Evolutionary conservation across 2,113 vertebrate genomes (phyloP), one percentile per base, ranked within the genome.

Genomic region (Hippolais icterina): DNA sequence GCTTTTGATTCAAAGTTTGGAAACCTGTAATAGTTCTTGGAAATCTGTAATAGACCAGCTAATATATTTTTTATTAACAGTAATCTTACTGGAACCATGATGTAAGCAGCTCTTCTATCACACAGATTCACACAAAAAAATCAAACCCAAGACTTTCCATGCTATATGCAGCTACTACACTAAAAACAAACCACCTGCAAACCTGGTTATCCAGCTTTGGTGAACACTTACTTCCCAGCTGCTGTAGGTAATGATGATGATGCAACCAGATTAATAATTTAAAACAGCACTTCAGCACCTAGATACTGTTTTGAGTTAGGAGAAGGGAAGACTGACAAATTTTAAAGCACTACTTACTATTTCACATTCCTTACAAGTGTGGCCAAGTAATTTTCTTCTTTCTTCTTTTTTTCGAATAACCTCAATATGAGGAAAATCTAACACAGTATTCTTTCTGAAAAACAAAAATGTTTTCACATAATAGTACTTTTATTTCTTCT

Each of bases 291-390:
- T 59, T 91, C 33, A 89, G 41, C 49, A 44, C 18, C 68, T 66
- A 24, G 14, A 31, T 27, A 72, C 3, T 28, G 75, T 78, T 28
- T 18, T 21, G 24, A 87, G 15, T 61, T 33, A 86, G 56, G 28
- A 77, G 47, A 94, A 89, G 20, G 59, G 53, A 87, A 83, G 14
- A 82, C 4, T 52, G 19, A 63, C 22, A 87, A n/a, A 46, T 66
- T 75, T 72, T 70, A 71, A 89, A 42, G 68, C 53, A 33, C 25
- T 96, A 98, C 99, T 98, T 96, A 99, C 99, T 60, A 98, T 95
- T 95, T 99, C 99, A 98, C 99, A 99, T 95, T 99, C 99, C 91
- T 99, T 99, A 97, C 99, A 99, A 27, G 99, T 99, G 28, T 99
- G 98, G 56, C 99, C 99, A 87, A 97, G 98, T 92, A 99, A 97